Evolutionary conservation across 2,113 vertebrate species (phyloP), one percentile per base, ranked within the genome.

Genomic region (Scytalopus superciliaris): DNA sequence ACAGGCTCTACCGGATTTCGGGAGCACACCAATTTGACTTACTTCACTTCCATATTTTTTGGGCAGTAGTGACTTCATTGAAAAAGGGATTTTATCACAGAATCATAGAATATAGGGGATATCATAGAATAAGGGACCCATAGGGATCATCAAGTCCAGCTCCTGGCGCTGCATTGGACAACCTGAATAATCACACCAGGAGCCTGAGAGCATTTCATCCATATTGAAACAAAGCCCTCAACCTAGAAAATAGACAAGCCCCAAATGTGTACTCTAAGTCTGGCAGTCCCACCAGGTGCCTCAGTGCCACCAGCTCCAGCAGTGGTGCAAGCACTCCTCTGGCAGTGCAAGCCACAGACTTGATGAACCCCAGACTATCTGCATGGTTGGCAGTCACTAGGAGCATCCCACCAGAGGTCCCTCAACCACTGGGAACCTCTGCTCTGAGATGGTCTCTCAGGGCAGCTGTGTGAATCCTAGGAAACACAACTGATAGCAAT

Each of bases 291-390:
- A 63, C 21, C 27, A 59, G 19, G 44, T 63, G 56, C 39, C 47
- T n/a, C 23, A 39, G 17, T 37, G 19, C 24, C 33, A 42, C 17
- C 2, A 16, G 22, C 28, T 50, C 21, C 35, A 70, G 56, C 16
- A 74, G 9, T 0, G 2, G 19, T 25, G 55, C 21, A 12, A 67
- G 14, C 8, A 12, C 3, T 44, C 75, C 42, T 19, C 52, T 66
- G 74, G 15, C 47, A 67, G 3, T 5, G 4, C 2, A 19, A 67
- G 39, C 21, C 2, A 0, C 33, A 42, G 52, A 47, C 5, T 6
- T 2, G 0, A 30, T 2, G 4, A 45, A 35, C 3, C 14, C 7
- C 40, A n/a, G 28, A 14, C 6, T 7, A 5, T 39, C 27, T 12
- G 2, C 0, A 1, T 19, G 40, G 14, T 3, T 89, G 42, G 33